Evolutionary conservation across 2,888 invertebrate genomes (phyloP), one percentile per base, ranked within the genome.

Genomic region (Marasmarcha lunaedactyla): DNA sequence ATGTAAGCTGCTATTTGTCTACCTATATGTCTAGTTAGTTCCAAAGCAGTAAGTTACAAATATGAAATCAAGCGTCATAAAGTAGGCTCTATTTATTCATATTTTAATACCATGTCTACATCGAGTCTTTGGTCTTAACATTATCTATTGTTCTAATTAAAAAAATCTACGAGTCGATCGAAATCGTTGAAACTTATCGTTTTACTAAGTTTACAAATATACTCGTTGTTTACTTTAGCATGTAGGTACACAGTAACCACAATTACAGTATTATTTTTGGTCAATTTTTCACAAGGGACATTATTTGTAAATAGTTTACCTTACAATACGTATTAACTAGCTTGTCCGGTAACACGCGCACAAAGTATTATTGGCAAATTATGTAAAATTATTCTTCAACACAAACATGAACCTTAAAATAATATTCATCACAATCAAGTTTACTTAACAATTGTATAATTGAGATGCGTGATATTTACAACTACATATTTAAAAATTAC

Each of bases 221-320:
- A 54, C 58, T 76, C 74, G 76, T 76, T 76, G 73, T 72, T 66
- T 60, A 62, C 15, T 20, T 20, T 5, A 20, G 20, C 7, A 20
- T 20, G 3, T 20, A 5, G 7, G 7, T 7, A 20, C 4, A 5
- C 7, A 20, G 3, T 3, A 5, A 20, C 20, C 20, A 20, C 20
- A 20, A 7, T 3, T 20, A 20, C 20, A 3, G 20, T 7, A 20
- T 3, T 20, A 20, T 20, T n/a, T n/a, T 20, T 20, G 20, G 20
- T 20, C 20, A 20, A 5, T 20, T 20, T 20, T 20, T 20, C 20
- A 5, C 20, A 7, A 20, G 7, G n/a, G 20, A 5, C 20, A 20
- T 20, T n/a, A n/a, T n/a, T n/a, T 5, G 20, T 20, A 20, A 5
- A 20, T 20, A 20, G 20, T 20, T 20, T 20, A 20, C 7, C 20